Base-by-base conservation (phyloP, 2,888 invertebrate species). In the Leptura quadrifasciata region DNA sequence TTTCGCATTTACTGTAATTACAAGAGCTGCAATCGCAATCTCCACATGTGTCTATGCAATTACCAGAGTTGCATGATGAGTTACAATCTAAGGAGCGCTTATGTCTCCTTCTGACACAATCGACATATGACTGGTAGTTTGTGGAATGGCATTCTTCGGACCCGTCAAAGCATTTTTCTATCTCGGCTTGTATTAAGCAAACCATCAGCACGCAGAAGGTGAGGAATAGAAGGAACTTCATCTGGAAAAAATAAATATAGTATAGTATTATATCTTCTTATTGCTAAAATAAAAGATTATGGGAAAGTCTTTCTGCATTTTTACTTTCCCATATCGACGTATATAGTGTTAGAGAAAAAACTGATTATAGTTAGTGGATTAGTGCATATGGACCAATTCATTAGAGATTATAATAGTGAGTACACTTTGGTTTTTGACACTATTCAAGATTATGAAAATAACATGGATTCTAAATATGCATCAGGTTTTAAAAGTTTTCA, bases 21-120 rank as follows among this genome's bases (percentile, higher is more conserved):
- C 86, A 88, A 39, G 86, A 85, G 60, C 86, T 84, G 76, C 88
- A 88, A 69, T 87, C 85, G 74, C 88, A 88, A 1, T 84, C 80
- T 20, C 79, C 78, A 79, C 87, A 87, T 12, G 85, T 84, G 60
- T 80, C 77, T 5, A 81, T 79, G 70, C 84, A 84, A 70, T 82
- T 82, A 21, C 81, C 81, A 20, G 80, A 80, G 21, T 82, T 76
- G 72, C 84, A 82, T 58, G 81, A 76, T 0, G 63, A 39, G 52
- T 78, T 63, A 67, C 80, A 76, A 15, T 77, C 77, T 4, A 76
- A 58, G 1, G 81, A 68, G 65, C 80, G 83, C 75, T 88, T 87
- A 35, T 84, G 83, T 0, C 87, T 82, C 27, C 84, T 82, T 54
- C 85, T 81, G 15, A 88, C 81, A 72, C 89, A 89, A 47, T 85